phyloP scores from a whole-genome alignment of 2,113 vertebrate genomes.

The Atrichornis clamosus region DNA sequence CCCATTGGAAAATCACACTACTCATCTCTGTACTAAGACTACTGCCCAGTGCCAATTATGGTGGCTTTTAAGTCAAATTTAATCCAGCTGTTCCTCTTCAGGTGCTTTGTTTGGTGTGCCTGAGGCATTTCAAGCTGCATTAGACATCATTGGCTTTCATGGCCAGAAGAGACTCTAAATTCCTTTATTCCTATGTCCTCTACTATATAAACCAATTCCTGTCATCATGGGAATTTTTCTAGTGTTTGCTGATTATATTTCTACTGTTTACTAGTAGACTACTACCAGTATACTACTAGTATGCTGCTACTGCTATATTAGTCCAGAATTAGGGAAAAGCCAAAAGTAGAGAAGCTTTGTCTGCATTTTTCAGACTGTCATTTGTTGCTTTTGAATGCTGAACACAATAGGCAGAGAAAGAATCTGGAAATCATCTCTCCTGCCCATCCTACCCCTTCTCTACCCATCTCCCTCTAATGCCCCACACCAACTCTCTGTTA shows the following conservation, averaged over 20 bases:
- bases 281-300: not conserved
- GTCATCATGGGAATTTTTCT: not conserved
- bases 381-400: not conserved
- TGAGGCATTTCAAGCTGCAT: not conserved
- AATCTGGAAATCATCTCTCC: not conserved
- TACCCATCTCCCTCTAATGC: not conserved
- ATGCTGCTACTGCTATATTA: not conserved
- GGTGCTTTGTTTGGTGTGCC: not conserved
- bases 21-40: not conserved
- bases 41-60: not conserved
- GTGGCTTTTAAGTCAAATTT: not conserved
- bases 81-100: not conserved
- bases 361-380: not conserved
- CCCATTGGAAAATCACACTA: not conserved
- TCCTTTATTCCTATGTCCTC: not conserved
- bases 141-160: not conserved
- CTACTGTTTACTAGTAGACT: not conserved
- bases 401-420: not conserved
- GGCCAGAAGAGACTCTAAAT: not conserved
- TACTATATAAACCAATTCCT: not conserved
- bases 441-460: not conserved
- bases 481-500: not conserved
- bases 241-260: not conserved
- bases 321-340: not conserved
- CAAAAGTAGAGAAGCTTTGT: not conserved